Base-by-base conservation (phyloP, 2,888 invertebrate species). In the Andrena bicolor region DNA sequence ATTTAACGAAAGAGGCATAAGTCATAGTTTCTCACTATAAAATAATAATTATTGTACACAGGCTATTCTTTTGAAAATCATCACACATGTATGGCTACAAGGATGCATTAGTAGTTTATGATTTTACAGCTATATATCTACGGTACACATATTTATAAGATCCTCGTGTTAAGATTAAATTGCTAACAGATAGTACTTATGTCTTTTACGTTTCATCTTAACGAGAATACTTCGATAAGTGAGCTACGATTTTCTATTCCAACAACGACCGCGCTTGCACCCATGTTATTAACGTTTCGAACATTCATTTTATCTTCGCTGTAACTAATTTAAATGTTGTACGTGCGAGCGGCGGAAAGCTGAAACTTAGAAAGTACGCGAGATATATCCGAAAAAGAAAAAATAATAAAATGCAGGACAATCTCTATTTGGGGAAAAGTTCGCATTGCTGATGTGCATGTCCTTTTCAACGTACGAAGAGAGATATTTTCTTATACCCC, bases 1-100 rank as follows among this genome's bases (percentile, higher is more conserved):
- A 90, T 88, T 85, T 88, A 85, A 82, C 51, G 51, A 77, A 82
- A 82, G 70, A 83, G 78, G 83, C 86, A 84, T 81, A 82, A 87
- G 85, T 85, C 78, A 84, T 82, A 80, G 58, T 79, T 86, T 83
- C 41, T 84, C 74, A 76, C 53, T 48, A 56, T 78, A 82, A 82
- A 74, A 60, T 70, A 74, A 56, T 70, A 80, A 82, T 78, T 79
- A 78, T 75, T 65, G 30, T 76, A 69, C 10, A 69, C 56, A 70
- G 51, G 20, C 48, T 68, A 77, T 51, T 85, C 78, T 75, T 75
- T 76, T 74, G 77, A 66, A 8, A 77, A 64, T 32, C 32, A 76
- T 65, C 72, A 10, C 20, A 4, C 23, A 60, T 30, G 51, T 30
- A 69, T 79, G 41, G 75, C 32, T n/a, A 63, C 79, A 76, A 64